Evolutionary conservation across 2,113 vertebrate species (phyloP).

Genomic region (Nycticryphes semicollaris): DNA sequence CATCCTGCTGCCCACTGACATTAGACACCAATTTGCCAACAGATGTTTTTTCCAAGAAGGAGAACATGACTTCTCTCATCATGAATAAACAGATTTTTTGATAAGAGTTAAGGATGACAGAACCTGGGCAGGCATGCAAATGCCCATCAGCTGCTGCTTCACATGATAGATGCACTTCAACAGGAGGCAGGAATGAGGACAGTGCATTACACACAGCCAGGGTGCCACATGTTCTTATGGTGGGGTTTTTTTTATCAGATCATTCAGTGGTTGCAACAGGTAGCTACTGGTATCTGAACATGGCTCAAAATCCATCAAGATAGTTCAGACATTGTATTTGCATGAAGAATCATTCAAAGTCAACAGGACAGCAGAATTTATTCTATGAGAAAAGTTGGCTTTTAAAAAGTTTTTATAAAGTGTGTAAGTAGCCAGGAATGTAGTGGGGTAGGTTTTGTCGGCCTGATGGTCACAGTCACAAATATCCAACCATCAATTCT

Average conservation of each 20-base stretch:
- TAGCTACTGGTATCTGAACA: not conserved
- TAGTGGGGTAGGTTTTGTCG: not conserved
- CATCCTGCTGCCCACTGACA: not conserved
- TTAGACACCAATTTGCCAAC: not conserved
- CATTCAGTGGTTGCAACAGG: not conserved
- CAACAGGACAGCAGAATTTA: not conserved
- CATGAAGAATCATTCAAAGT: not conserved
- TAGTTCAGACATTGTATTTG: not conserved
- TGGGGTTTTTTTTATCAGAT: not conserved
- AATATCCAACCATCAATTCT: not conserved
- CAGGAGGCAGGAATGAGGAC: not conserved
- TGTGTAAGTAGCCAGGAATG: not conserved
- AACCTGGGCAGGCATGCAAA: not conserved
- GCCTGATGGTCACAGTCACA: not conserved
- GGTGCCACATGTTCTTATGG: not conserved
- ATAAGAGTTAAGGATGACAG: not conserved
- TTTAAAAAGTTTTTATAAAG: not conserved
- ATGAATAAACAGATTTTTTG: rapidly evolving
- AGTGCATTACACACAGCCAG: not conserved
- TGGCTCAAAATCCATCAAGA: not conserved
- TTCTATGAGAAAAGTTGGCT: not conserved
- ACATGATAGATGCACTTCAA: not conserved
- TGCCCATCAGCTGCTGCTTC: not conserved
- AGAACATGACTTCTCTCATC: not conserved
- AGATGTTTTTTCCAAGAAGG: not conserved